A percentile compares a stretch with the other conserved stretches of the same genome.
Conservation (phyloP, 2,888 invertebrate species). For the Pinctada fucata region DNA sequence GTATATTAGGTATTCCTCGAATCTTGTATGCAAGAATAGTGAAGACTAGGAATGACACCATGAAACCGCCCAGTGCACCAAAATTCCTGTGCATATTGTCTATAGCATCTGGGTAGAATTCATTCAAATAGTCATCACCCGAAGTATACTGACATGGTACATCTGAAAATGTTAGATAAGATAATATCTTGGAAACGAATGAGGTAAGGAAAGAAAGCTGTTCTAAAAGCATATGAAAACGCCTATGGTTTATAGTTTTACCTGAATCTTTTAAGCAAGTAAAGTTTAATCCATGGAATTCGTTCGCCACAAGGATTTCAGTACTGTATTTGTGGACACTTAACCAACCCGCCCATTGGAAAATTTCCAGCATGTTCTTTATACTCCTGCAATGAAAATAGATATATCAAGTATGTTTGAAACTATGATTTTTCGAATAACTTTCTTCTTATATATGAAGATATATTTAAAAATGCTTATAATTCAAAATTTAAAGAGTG, state of each 20-base stretch:
- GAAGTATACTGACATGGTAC: constrained; percentile 53
- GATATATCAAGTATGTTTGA: background rate
- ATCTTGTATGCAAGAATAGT: constrained; percentile 59
- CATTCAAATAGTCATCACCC: constrained; percentile 57
- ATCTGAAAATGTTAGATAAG: constrained; percentile 42
- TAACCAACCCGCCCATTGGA: constrained; percentile 63
- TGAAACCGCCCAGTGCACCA: constrained; percentile 58
- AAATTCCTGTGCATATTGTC: constrained; percentile 63
- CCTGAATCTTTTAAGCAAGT: constrained; percentile 45
- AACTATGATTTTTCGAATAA: no score
- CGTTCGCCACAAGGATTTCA: constrained; percentile 69
- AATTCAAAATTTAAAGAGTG: no score
- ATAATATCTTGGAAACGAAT: background rate
- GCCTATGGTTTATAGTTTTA: background rate
- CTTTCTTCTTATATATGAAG: no score
- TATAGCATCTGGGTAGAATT: constrained; percentile 58
- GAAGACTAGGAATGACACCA: constrained; percentile 52
- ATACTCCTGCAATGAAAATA: constrained; percentile 52
- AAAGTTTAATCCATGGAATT: constrained; percentile 64
- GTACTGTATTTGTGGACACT: constrained; percentile 67
- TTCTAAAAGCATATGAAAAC: no score
- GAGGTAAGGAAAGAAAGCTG: no score
- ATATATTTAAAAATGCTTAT: no score
- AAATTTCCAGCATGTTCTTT: constrained; percentile 60
- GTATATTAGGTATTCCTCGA: constrained; percentile 61